phyloP scores from a whole-genome alignment of 2,888 invertebrate species.

The Sinotaia quadrata region DNA sequence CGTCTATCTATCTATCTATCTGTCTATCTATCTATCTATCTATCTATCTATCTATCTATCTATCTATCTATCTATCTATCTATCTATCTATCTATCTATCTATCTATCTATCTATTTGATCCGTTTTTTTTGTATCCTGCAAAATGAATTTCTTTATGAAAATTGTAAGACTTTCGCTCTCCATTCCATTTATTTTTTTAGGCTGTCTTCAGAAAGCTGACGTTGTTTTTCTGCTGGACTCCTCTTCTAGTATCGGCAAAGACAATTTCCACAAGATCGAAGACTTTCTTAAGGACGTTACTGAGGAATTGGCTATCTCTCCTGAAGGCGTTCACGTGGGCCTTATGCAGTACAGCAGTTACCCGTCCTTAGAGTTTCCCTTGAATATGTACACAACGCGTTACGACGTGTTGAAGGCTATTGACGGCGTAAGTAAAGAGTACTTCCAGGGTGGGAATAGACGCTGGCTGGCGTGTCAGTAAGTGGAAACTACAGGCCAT shows the following conservation, averaged over 20 bases:
- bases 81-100: too few species aligned
- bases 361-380: slow-evolving; percentile 55
- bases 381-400: slow-evolving; percentile 47
- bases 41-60: too few species aligned
- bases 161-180: too few species aligned
- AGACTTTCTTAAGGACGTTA: slow-evolving; percentile 53
- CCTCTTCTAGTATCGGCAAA: slow-evolving; percentile 55
- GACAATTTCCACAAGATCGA: slow-evolving; percentile 55
- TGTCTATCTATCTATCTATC: too few species aligned
- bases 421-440: slow-evolving; percentile 30
- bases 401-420: slow-evolving; percentile 41
- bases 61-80: too few species aligned
- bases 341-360: slow-evolving; percentile 56
- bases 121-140: too few species aligned
- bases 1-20: too few species aligned
- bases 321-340: slow-evolving; percentile 52
- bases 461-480: too few species aligned
- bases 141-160: too few species aligned
- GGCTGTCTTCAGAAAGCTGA: slow-evolving; percentile 53
- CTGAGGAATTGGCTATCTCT: slow-evolving; percentile 48
- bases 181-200: slow-evolving; percentile 12
- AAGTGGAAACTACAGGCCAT: too few species aligned
- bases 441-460: too few species aligned
- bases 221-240: slow-evolving; percentile 56
- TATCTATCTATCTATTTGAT: too few species aligned